These are phyloP conservation scores for Coenonympha glycerion DNA, from an alignment of 2,888 invertebrate genomes.

Conservation along the genomic window DNA sequence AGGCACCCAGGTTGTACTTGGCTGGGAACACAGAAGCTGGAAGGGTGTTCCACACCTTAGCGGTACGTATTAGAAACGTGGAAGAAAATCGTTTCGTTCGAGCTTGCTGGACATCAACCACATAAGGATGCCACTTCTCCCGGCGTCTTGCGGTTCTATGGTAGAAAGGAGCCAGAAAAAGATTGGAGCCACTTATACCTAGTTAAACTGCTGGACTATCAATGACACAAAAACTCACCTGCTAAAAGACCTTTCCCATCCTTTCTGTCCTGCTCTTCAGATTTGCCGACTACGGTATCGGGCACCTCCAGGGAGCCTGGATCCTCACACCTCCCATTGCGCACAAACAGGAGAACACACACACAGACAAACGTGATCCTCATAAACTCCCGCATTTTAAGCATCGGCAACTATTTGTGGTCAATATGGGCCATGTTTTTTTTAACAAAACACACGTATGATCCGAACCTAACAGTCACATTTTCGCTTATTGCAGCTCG, in stretches of 20 bases:
- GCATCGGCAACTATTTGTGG: conserved; percentile 39
- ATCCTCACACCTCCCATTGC: conserved; percentile 51
- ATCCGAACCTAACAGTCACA: conserved; percentile 58
- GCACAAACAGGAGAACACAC: conserved; percentile 54
- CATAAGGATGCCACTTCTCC: no score
- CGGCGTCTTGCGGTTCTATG: no score
- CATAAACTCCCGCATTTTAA: conserved; percentile 63
- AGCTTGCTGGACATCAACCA: no score
- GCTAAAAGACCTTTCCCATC: conserved; percentile 48
- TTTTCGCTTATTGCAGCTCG: conserved; percentile 56
- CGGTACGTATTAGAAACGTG: no score
- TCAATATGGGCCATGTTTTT: conserved; percentile 55
- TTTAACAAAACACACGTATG: conserved; percentile 37
- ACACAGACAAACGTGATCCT: conserved; percentile 61
- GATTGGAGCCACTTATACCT: no score
- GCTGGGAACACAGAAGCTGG: no score
- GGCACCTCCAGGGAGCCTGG: conserved; percentile 32
- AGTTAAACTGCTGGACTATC: no score
- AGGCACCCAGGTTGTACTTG: no score
- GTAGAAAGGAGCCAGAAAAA: no score
- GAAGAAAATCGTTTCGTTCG: no score
- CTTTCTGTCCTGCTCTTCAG: conserved; percentile 44
- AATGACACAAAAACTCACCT: conserved; percentile 41
- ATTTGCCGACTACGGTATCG: conserved; percentile 35
- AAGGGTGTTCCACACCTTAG: no score